Evolutionary conservation across 1,140 invertebrate genomes (phyloP).

Genomic region (Solenopsis fugax): DNA sequence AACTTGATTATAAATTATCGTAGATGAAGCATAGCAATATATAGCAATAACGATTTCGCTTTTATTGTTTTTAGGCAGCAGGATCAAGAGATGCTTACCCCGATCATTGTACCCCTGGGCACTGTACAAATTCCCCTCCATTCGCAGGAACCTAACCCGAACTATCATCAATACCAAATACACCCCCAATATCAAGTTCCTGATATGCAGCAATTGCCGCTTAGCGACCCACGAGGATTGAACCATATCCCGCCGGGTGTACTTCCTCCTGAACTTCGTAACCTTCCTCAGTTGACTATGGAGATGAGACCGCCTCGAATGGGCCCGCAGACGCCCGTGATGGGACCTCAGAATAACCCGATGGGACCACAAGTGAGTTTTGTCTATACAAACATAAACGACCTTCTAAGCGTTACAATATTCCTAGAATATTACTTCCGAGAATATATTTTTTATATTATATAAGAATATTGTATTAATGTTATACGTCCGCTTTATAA

Average conservation of each 20-base stretch:
- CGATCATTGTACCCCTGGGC: slow-evolving; percentile 85
- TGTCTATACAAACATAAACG: neutral
- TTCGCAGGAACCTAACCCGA: slow-evolving; percentile 78
- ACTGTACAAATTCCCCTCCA: slow-evolving; percentile 84
- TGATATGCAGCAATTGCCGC: slow-evolving; percentile 82
- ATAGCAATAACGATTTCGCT: neutral
- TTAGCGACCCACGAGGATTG: slow-evolving; percentile 81
- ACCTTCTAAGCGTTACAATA: no score
- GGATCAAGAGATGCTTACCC: slow-evolving; percentile 83
- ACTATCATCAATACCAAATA: slow-evolving; percentile 82
- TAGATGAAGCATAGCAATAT: neutral
- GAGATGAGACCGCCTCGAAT: slow-evolving; percentile 82
- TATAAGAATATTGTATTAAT: no score
- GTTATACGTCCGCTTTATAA: no score
- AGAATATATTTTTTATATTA: no score
- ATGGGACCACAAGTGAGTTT: slow-evolving; percentile 72
- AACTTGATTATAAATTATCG: neutral
- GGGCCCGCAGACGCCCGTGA: slow-evolving; percentile 72
- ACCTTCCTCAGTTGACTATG: slow-evolving; percentile 81
- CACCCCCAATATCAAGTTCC: slow-evolving; percentile 84
- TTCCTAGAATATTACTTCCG: no score
- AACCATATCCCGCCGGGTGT: slow-evolving; percentile 80
- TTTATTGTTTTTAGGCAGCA: slow-evolving; percentile 76
- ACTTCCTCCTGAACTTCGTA: slow-evolving; percentile 79
- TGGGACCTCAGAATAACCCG: slow-evolving; percentile 73